phyloP scores from a whole-genome alignment of 2,888 invertebrate species.

The Charanyca ferruginea region DNA sequence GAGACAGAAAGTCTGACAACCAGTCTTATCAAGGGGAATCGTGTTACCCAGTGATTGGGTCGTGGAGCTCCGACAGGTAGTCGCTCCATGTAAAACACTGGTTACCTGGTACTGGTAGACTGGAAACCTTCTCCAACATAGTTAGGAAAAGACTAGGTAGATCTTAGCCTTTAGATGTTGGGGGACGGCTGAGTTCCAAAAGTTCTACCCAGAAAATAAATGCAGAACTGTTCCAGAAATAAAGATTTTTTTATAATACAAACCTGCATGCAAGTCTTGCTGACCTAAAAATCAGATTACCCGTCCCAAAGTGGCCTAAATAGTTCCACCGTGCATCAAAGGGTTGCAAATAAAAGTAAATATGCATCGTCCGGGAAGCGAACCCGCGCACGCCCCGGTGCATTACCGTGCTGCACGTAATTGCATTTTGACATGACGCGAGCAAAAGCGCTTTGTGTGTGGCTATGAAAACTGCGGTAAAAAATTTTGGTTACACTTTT shows the following conservation, averaged over 20 bases:
- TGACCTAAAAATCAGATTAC: conserved; percentile 48
- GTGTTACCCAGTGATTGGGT: too few relatives aligned
- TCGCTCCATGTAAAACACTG: too few relatives aligned
- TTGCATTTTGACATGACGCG: conserved; percentile 64
- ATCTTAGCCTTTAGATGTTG: too few relatives aligned
- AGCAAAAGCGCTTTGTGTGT: conserved; percentile 35
- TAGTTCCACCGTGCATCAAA: conserved; percentile 41
- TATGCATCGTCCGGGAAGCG: conserved; percentile 47
- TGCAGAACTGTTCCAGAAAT: background rate
- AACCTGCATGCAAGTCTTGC: conserved; percentile 1
- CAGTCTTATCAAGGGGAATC: too few relatives aligned
- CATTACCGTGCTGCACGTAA: conserved; percentile 61
- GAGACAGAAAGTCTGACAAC: too few relatives aligned
- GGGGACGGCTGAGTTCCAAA: too few relatives aligned
- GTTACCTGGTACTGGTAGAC: too few relatives aligned
- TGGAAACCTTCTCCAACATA: too few relatives aligned
- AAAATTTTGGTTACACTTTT: too few relatives aligned
- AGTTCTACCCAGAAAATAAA: too few relatives aligned
- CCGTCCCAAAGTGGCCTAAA: conserved; percentile 30
- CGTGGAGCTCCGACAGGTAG: too few relatives aligned
- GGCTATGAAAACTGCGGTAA: conserved; percentile 25
- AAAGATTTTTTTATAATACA: background rate
- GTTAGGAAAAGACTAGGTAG: too few relatives aligned
- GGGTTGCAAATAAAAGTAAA: conserved; percentile 58
- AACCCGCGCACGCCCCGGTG: conserved; percentile 32